Percentiles rank a stretch among this genome's conserved stretches.
Conservation (phyloP, 2,797 vertebrate genomes). For the Kryptolebias ocellatus region DNA sequence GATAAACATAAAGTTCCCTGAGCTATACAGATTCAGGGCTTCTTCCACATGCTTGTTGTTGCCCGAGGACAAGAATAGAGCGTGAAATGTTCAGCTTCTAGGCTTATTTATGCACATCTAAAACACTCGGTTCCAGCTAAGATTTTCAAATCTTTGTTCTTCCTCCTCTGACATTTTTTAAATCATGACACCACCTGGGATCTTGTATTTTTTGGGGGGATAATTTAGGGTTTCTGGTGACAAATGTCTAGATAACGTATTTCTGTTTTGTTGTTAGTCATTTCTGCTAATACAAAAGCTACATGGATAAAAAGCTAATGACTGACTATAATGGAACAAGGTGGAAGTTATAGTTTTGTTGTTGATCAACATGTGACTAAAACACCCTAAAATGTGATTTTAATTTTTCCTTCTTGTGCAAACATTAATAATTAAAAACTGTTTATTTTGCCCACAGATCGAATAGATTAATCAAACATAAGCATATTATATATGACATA, state of each 20-base stretch:
- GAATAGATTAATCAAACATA: too few species aligned
- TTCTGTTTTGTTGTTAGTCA: neutral
- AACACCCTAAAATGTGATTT: too few species aligned
- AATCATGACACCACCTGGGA: neutral
- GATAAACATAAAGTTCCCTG: slow-evolving; percentile 27
- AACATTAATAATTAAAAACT: too few species aligned
- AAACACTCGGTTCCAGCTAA: slow-evolving; percentile 22
- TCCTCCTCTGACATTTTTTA: slow-evolving; percentile 4
- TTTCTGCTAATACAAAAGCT: too few species aligned
- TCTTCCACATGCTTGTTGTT: slow-evolving; percentile 6
- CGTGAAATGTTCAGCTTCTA: neutral
- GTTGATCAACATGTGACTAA: too few species aligned
- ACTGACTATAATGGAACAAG: too few species aligned
- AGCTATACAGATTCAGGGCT: slow-evolving; percentile 22
- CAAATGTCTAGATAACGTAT: neutral
- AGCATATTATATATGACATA: too few species aligned
- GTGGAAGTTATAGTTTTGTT: too few species aligned
- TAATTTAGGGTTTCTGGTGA: neutral
- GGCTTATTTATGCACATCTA: slow-evolving; percentile 22
- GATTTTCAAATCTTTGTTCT: neutral
- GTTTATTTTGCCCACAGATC: too few species aligned
- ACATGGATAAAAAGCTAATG: too few species aligned
- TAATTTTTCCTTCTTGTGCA: too few species aligned
- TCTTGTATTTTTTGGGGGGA: neutral
- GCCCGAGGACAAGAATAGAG: slow-evolving; percentile 10